These are phyloP conservation scores for Perdita meconis DNA, from an alignment of 2,888 invertebrate genomes.

Conservation along the genomic window DNA sequence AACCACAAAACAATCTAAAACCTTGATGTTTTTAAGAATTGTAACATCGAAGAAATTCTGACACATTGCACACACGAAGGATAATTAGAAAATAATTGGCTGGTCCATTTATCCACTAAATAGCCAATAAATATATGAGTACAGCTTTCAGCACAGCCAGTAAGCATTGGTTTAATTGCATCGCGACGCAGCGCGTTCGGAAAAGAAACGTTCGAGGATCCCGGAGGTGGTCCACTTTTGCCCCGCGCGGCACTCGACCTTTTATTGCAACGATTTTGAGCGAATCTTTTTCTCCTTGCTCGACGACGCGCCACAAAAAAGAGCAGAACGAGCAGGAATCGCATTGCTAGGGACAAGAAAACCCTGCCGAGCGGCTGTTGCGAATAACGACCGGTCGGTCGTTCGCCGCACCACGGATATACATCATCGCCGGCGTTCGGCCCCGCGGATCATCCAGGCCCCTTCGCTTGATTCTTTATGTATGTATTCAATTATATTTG, in stretches of 20 bases:
- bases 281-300: slow-evolving; percentile 24
- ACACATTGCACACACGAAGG: too few relatives aligned
- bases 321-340: slow-evolving; percentile 33
- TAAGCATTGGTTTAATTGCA: slow-evolving; percentile 7
- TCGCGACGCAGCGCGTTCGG: not conserved
- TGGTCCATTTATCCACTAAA: too few relatives aligned
- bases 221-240: slow-evolving; percentile 48
- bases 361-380: slow-evolving; percentile 30
- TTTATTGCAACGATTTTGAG: slow-evolving; percentile 54
- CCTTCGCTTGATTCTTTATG: slow-evolving; percentile 64
- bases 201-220: slow-evolving; percentile 13
- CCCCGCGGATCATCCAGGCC: slow-evolving; percentile 50
- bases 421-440: slow-evolving; percentile 45
- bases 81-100: too few relatives aligned
- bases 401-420: slow-evolving; percentile 35
- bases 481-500: slow-evolving; percentile 74
- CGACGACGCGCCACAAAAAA: slow-evolving; percentile 44
- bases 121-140: too few relatives aligned
- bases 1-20: too few relatives aligned
- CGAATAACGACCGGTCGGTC: slow-evolving; percentile 57
- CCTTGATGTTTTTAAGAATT: too few relatives aligned
- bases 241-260: slow-evolving; percentile 31
- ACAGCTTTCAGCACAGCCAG: not conserved
- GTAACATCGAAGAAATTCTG: too few relatives aligned
- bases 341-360: slow-evolving; percentile 59